Base-by-base conservation (phyloP, 2,113 vertebrate species). In the Kryptolebias marmoratus region DNA sequence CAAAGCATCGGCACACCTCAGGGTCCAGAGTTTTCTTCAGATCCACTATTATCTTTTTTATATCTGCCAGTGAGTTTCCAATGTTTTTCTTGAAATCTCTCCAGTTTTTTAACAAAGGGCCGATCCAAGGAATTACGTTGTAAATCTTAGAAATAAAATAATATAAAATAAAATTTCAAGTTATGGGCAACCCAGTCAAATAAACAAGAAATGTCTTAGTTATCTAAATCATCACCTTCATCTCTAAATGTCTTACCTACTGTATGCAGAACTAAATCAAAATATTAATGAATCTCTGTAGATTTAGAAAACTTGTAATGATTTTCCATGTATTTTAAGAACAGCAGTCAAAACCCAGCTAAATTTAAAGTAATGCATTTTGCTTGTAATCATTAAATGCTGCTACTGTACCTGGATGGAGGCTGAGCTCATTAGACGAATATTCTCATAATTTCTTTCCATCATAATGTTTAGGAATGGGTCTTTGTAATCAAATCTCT, bases 401-500 rank as follows among this genome's bases (percentile, higher is more conserved):
- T 22, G 22, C 3, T 32, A 2, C 3, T 16, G 16, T 79, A 22
- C 22, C 22, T 22, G 22, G 22, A 88, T 31, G 4, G 89, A 58
- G 8, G 55, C 11, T 44, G 87, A 68, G 36, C 89, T 86, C 0
- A 12, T 11, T 36, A 88, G 48, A 10, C 1, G 32, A 10, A 81
- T 73, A n/a, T 13, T 0, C 31, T 84, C 27, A 3, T 63, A 30
- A 16, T 72, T 36, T 63, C 59, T 58, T 0, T 67, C 44, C 27
- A 90, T 69, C 52, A 86, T 70, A 3, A n/a, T 18, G 47, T 65
- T 65, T 22, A 92, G 81, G 2, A 12, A 36, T 0, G 84, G 82
- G 52, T 94, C 91, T 2, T 58, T 64, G 72, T 93, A 94, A 22
- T 91, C 88, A 82, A 92, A 93, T 22, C 22, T 22, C 22, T 22